Conservation (phyloP, 2,797 vertebrate genomes). For the Limosa lapponica region DNA sequence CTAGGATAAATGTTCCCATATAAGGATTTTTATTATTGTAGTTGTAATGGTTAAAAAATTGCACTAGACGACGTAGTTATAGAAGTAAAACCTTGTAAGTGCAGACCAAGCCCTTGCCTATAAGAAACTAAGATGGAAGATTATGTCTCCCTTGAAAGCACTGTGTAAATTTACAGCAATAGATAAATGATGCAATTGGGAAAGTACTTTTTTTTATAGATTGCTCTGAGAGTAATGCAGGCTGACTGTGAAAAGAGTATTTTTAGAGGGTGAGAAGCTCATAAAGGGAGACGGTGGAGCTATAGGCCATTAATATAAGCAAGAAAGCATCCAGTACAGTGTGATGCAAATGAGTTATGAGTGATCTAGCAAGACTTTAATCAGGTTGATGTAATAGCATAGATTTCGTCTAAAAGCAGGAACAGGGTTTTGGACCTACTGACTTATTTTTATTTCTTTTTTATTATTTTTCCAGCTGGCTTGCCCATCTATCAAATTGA, state of each 20-base stretch:
- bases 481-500: neutral
- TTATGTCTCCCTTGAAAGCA: slow-evolving; percentile 8
- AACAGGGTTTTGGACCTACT: neutral
- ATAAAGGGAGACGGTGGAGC: neutral
- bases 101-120: neutral
- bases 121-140: neutral
- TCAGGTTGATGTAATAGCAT: neutral
- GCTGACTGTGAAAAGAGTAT: neutral
- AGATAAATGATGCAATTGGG: slow-evolving; percentile 41
- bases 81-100: neutral
- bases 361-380: neutral
- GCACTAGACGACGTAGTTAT: neutral
- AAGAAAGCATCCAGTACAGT: neutral
- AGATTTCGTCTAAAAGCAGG: neutral
- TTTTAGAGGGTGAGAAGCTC: slow-evolving; percentile 6
- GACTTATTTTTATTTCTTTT: neutral
- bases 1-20: neutral
- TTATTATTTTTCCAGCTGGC: neutral
- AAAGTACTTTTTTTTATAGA: slow-evolving; percentile 26
- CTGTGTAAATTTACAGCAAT: slow-evolving; percentile 15
- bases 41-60: neutral
- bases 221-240: neutral
- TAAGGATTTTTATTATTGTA: neutral
- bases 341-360: slow-evolving; percentile 8
- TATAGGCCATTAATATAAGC: neutral